Percentiles rank a stretch among this genome's conserved stretches.
These are phyloP conservation scores for Schizothorax lantsangensis DNA, from an alignment of 2,797 vertebrate genomes.

Conservation along the genomic window DNA sequence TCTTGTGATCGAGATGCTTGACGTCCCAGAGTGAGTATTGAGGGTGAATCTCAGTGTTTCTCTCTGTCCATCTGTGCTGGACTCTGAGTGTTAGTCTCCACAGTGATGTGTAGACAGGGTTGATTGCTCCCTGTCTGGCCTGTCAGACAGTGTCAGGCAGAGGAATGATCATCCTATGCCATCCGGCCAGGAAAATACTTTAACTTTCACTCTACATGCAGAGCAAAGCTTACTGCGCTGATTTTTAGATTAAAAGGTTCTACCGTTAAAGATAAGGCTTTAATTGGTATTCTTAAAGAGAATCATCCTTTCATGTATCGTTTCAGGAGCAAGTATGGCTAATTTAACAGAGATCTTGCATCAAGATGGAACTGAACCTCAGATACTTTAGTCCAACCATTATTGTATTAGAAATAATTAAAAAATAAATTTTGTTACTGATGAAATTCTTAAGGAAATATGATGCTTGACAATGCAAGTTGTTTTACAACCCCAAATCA, in stretches of 20 bases:
- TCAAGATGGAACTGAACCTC: conserved; percentile 37
- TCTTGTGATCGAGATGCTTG: conserved; percentile 24
- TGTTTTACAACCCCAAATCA: no score
- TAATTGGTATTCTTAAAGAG: conserved; percentile 62
- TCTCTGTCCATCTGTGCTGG: conserved; percentile 46
- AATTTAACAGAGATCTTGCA: conserved; percentile 44
- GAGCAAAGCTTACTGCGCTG: background rate
- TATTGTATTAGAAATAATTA: background rate
- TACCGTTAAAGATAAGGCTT: conserved; percentile 35
- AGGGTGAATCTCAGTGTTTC: conserved; percentile 29
- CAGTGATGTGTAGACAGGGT: conserved; percentile 56
- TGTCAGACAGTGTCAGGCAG: conserved; percentile 59
- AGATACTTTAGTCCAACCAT: background rate
- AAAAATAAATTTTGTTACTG: background rate
- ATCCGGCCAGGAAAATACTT: conserved; percentile 22
- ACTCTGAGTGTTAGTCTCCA: conserved; percentile 52
- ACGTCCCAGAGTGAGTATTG: conserved; percentile 1
- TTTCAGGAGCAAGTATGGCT: conserved; percentile 45
- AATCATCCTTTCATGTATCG: conserved; percentile 43
- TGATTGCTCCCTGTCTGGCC: conserved; percentile 62
- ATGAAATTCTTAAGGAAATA: background rate
- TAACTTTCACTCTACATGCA: conserved; percentile 40
- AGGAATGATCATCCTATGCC: conserved; percentile 57
- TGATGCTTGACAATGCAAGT: background rate
- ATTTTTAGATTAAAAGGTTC: conserved; percentile 60